These are phyloP conservation scores for Etheostoma nigrum DNA, from an alignment of 2,797 vertebrate species.

Conservation along the genomic window DNA sequence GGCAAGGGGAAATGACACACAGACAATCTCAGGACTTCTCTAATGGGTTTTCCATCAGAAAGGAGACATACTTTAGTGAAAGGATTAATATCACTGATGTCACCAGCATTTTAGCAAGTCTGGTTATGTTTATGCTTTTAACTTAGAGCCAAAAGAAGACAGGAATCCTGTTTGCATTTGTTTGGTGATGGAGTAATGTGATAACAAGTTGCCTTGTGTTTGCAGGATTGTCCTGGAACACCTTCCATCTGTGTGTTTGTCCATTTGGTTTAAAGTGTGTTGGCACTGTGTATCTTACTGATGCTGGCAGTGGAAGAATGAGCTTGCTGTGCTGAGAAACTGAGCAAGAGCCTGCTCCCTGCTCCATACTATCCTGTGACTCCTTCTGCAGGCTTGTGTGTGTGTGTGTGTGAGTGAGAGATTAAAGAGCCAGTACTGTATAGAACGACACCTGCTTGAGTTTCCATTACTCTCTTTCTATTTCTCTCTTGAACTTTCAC, in stretches of 20 bases:
- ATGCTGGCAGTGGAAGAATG: conserved; percentile 47
- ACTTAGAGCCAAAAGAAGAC: neutral
- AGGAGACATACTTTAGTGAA: neutral
- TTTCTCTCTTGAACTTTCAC: conserved; percentile 26
- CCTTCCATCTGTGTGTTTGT: conserved; percentile 7
- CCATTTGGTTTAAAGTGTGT: conserved; percentile 6
- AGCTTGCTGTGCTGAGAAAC: conserved; percentile 41
- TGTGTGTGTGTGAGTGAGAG: conserved; percentile 31
- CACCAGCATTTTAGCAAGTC: neutral
- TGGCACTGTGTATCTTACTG: conserved; percentile 1
- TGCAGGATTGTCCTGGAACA: neutral
- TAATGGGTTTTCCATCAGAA: conserved; percentile 19
- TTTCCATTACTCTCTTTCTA: conserved; percentile 32
- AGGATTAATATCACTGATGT: neutral
- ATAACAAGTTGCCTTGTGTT: neutral
- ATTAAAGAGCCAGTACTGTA: conserved; percentile 41
- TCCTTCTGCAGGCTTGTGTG: conserved; percentile 63
- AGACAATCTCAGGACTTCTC: neutral
- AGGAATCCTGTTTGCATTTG: neutral
- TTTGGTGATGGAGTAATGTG: neutral
- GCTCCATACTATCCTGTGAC: conserved; percentile 74
- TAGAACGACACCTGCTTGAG: conserved; percentile 62
- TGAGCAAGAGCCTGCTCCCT: neutral
- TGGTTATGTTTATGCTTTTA: neutral
- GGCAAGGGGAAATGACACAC: conserved; percentile 14